These are phyloP conservation scores for Oncorhynchus masou DNA, from an alignment of 2,113 vertebrate genomes.

Conservation along the genomic window DNA sequence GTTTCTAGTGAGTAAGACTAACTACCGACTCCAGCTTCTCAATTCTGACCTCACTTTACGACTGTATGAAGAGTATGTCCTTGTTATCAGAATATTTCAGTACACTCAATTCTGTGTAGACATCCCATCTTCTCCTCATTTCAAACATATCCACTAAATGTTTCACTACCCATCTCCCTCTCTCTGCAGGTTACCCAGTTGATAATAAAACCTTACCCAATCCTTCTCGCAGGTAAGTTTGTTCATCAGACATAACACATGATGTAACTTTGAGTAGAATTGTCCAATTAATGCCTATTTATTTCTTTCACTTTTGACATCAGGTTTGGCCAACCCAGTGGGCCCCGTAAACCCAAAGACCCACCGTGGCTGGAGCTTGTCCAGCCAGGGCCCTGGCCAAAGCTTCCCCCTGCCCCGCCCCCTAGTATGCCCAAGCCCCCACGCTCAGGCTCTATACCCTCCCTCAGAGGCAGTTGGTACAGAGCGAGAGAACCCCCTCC, in stretches of 20 bases:
- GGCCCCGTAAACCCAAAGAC: background rate
- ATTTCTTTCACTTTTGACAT: background rate
- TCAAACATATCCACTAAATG: background rate
- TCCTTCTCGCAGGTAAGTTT: slow-evolving; percentile 45
- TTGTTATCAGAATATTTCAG: background rate
- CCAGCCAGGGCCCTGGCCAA: background rate
- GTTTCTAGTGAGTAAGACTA: slow-evolving; percentile 47
- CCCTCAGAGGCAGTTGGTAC: background rate
- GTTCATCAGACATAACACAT: background rate
- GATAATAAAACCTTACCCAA: background rate
- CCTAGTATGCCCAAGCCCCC: background rate
- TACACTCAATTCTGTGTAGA: no score
- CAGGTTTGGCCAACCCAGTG: background rate
- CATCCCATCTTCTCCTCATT: background rate
- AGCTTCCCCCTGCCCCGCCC: background rate
- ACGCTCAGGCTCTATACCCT: background rate
- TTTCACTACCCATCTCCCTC: background rate
- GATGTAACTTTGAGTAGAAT: background rate
- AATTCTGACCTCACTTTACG: background rate
- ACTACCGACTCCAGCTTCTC: background rate
- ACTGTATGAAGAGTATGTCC: background rate
- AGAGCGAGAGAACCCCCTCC: background rate
- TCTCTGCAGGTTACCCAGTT: background rate
- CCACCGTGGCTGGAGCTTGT: background rate
- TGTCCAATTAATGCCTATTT: background rate